These are phyloP conservation scores for Drosophila robusta DNA, from an alignment of 2,888 invertebrate species.

Conservation along the genomic window DNA sequence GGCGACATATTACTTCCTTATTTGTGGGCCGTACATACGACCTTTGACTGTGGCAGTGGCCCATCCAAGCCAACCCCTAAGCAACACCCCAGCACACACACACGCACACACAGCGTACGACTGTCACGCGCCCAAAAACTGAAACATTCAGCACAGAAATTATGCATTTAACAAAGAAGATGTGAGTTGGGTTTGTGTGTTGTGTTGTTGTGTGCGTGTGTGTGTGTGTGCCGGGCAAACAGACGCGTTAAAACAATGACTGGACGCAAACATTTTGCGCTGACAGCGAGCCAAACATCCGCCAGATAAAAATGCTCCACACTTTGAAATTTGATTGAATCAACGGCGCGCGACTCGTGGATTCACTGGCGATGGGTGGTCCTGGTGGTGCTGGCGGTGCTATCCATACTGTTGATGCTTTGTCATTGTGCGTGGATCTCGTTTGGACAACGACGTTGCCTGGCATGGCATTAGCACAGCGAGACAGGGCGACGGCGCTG, in stretches of 20 bases:
- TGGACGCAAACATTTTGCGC: conserved; percentile 66
- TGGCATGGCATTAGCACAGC: conserved; percentile 27
- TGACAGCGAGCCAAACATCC: conserved; percentile 81
- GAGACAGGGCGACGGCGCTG: conserved; percentile 11
- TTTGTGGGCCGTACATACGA: conserved; percentile 73
- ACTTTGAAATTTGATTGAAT: conserved; percentile 69
- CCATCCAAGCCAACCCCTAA: conserved; percentile 22
- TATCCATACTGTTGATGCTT: conserved; percentile 14
- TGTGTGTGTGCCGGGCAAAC: conserved; percentile 41
- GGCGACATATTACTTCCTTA: conserved; percentile 82
- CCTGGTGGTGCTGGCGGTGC: conserved; percentile 5
- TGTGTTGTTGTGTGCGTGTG: conserved; percentile 7
- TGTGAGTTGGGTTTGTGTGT: conserved; percentile 8
- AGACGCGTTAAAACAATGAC: conserved; percentile 78
- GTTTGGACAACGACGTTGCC: conserved; percentile 16
- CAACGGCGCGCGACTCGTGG: conserved; percentile 34
- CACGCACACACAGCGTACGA: background rate
- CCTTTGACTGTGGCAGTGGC: conserved; percentile 52
- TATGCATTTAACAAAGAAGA: conserved; percentile 51
- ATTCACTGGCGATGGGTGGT: conserved; percentile 17
- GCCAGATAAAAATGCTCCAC: conserved; percentile 69
- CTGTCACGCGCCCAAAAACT: conserved; percentile 47
- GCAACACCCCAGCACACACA: background rate
- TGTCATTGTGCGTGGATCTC: conserved; percentile 42
- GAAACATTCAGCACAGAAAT: conserved; percentile 74